A percentile compares a stretch with the other conserved stretches of the same genome.
phyloP scores from a whole-genome alignment of 92 coral and sea anemone species.

The Parazoanthus atlanticus region DNA sequence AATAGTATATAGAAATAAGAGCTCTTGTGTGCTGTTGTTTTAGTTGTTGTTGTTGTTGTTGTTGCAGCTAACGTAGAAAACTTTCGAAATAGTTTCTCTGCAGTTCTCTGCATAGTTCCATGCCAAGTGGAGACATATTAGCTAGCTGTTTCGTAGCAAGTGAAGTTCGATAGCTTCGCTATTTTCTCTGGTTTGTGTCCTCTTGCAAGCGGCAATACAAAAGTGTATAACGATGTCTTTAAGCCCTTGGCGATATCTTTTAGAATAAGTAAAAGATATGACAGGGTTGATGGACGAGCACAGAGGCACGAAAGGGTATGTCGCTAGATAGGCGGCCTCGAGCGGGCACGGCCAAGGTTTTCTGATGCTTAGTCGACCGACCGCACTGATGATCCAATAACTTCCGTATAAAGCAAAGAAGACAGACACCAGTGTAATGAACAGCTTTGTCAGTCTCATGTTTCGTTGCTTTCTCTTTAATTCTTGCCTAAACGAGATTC shows the following conservation, averaged over 20 bases:
- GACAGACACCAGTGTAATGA: not conserved
- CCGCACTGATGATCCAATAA: not conserved
- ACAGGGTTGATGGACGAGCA: slow-evolving; percentile 15
- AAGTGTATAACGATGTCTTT: not conserved
- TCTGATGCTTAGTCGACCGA: not conserved
- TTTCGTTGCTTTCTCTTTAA: slow-evolving; percentile 1
- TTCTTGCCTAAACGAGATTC: slow-evolving; percentile 1
- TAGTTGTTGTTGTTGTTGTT: not conserved
- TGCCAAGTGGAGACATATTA: no score
- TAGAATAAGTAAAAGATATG: slow-evolving; percentile 9
- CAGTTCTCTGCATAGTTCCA: not conserved
- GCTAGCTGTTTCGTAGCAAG: not conserved
- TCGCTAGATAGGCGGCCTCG: not conserved
- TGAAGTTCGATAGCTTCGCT: not conserved
- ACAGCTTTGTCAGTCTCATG: slow-evolving; percentile 2
- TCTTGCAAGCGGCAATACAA: slow-evolving; percentile 16
- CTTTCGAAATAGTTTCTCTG: not conserved
- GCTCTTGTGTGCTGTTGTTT: not conserved
- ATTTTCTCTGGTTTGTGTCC: not conserved
- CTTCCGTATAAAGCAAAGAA: not conserved
- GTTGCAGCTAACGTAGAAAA: not conserved
- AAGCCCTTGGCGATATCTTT: not conserved
- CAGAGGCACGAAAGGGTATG: not conserved
- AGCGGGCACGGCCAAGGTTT: not conserved
- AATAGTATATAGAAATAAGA: no score